phyloP scores from a whole-genome alignment of 2,797 vertebrate genomes.

The Anomalospiza imberbis region DNA sequence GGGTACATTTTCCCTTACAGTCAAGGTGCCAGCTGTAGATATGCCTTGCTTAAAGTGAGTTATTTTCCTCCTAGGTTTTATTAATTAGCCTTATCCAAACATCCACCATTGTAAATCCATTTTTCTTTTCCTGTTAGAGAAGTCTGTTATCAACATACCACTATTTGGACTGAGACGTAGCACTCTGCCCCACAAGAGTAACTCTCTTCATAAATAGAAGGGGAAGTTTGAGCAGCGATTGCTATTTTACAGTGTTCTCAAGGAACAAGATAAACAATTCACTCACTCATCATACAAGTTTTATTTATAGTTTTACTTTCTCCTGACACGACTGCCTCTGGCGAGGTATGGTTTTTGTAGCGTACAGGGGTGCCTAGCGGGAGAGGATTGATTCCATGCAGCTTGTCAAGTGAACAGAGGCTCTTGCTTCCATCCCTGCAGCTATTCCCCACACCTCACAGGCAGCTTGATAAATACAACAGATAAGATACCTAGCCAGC shows the following conservation, averaged over 20 bases:
- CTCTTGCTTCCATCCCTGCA: not conserved
- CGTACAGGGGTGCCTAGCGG: fast-evolving
- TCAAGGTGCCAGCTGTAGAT: constrained; percentile 25
- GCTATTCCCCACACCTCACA: not conserved
- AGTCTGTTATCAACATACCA: not conserved
- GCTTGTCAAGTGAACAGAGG: not conserved
- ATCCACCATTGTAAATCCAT: not conserved
- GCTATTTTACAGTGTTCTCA: not conserved
- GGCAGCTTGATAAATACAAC: not conserved
- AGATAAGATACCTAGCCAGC: not conserved
- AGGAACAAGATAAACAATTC: not conserved
- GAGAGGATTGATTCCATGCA: not conserved
- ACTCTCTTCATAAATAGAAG: not conserved
- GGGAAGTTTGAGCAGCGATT: not conserved
- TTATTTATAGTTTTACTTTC: not conserved
- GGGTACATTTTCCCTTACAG: not conserved
- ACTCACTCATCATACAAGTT: not conserved
- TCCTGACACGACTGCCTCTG: not conserved
- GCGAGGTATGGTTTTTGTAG: not conserved
- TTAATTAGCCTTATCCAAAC: constrained; percentile 48
- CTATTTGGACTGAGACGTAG: not conserved
- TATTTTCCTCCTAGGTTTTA: not conserved
- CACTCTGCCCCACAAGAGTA: not conserved
- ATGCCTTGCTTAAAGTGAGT: not conserved
- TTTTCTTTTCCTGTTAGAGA: not conserved